Conservation (phyloP, 2,113 vertebrate species). For the Myocastor coypus region DNA sequence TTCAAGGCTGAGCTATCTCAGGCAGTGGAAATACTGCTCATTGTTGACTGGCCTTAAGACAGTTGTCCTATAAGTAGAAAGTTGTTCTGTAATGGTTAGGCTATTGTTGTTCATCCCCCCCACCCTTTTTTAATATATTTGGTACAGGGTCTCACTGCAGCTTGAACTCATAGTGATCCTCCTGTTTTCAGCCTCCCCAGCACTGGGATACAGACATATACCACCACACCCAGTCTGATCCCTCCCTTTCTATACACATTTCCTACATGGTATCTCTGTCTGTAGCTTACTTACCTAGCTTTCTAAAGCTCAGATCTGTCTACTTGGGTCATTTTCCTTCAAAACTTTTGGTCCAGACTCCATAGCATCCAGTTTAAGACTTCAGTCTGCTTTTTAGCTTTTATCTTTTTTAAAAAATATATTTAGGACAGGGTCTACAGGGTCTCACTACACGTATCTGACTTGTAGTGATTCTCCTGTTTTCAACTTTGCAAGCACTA, state of each 20-base stretch:
- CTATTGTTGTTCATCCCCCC: neutral
- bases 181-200: too few species aligned
- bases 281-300: neutral
- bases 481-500: too few species aligned
- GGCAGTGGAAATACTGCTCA: neutral
- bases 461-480: too few species aligned
- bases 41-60: neutral
- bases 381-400: neutral
- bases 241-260: neutral
- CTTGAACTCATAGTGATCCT: too few species aligned
- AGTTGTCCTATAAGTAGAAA: neutral
- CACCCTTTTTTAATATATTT: neutral
- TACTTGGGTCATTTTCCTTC: conserved; percentile 5
- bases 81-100: neutral
- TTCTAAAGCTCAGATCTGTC: conserved; percentile 10
- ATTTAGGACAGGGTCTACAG: too few species aligned
- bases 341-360: conserved; percentile 14
- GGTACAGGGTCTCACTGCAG: too few species aligned
- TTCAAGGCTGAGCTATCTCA: conserved; percentile 50
- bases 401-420: too few species aligned
- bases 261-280: neutral
- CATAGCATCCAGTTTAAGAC: neutral
- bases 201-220: too few species aligned
- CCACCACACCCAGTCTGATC: neutral
- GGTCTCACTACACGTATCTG: too few species aligned